Evolutionary conservation across 2,113 vertebrate genomes (phyloP), one percentile per base, ranked within the genome.

Genomic region (Cyanoramphus novaezelandiae): DNA sequence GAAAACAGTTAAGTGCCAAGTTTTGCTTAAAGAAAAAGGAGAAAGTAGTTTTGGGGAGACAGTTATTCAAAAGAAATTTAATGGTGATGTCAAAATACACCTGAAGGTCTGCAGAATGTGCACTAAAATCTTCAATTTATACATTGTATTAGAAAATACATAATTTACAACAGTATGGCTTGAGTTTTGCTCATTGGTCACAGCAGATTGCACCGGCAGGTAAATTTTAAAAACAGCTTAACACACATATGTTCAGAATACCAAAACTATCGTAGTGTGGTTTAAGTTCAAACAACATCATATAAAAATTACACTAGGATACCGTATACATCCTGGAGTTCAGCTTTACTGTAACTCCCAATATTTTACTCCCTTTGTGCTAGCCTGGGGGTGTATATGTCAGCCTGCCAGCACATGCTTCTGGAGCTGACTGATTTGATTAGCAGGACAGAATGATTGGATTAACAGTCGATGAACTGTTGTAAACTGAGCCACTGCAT

Each of bases 391-490:
- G 67, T 1, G 2, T 69, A 62, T 2, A 37, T 31, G 1, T 24
- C 39, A 76, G 35, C 35, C 77, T 46, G 72, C 65, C 0, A 0
- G 81, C 78, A 75, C 92, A 50, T 39, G 76, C 52, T 85, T 70
- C 69, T 0, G 2, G 77, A 93, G 82, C 86, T 88, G 94, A 72
- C 82, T 72, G 86, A 93, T 92, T 81, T 90, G 68, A 94, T 95
- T 93, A 96, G 82, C 90, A 88, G 75, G 59, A 72, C 82, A 78
- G 91, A 91, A 86, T 77, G 95, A 94, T 44, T 77, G 82, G 86
- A 97, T 93, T 97, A 97, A n/a, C 88, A 90, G 94, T 6, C 5
- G 2, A 83, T 70, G 88, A 83, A 80, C 46, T 74, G 82, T 15
- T 80, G 82, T 88, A 92, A 94, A 57, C 79, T 33, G 76, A 95